A percentile compares a stretch with the other conserved stretches of the same genome.
Evolutionary conservation across 2,888 invertebrate genomes (phyloP).

Genomic region (Dicyrtomina minuta): DNA sequence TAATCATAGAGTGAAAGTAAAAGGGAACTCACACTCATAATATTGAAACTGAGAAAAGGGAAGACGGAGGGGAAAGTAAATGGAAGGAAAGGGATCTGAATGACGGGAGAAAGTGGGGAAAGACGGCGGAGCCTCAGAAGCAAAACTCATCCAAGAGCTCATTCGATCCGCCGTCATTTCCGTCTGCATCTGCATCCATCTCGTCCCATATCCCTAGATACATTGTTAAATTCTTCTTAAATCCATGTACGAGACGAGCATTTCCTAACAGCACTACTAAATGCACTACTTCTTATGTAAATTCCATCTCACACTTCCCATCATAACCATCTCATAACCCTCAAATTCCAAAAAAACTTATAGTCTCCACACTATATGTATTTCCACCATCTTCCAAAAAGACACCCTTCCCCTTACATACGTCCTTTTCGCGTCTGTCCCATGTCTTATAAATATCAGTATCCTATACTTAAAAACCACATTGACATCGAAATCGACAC

Average conservation of each 20-base stretch:
- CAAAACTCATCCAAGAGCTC: not conserved
- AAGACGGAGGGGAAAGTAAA: not conserved
- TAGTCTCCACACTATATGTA: not conserved
- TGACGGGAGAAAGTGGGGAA: constrained; percentile 1
- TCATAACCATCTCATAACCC: too few species aligned
- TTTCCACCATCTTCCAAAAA: not conserved
- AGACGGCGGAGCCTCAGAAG: not conserved
- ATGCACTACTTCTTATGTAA: not conserved
- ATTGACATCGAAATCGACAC: too few species aligned
- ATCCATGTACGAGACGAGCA: constrained; percentile 4
- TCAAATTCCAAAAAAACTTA: too few species aligned
- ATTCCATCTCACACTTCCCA: not conserved
- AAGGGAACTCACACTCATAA: too few species aligned
- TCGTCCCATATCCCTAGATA: not conserved
- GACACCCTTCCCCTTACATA: not conserved
- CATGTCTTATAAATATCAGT: too few species aligned
- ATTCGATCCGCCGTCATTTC: constrained; percentile 19
- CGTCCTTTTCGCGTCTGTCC: not conserved
- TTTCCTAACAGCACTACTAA: not conserved
- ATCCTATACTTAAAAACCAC: too few species aligned
- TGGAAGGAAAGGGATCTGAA: too few species aligned
- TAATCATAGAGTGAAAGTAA: too few species aligned
- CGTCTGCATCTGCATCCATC: constrained; percentile 17
- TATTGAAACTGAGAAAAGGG: not conserved
- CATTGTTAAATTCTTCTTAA: constrained; percentile 16